Conservation (phyloP, 2,113 vertebrate species). For the Stegostoma tigrinum region DNA sequence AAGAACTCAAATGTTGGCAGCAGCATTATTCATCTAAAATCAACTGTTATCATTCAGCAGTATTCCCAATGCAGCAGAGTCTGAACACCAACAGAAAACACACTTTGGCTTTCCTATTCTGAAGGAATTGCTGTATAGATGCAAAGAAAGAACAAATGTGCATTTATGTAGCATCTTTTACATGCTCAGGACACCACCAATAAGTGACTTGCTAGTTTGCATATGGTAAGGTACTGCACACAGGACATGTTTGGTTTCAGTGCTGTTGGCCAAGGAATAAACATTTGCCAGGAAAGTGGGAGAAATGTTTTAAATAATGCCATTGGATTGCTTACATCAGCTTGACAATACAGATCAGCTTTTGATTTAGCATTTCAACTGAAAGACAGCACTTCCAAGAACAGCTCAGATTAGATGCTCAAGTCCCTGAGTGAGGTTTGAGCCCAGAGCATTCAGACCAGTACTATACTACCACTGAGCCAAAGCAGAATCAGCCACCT, state of each 20-base stretch:
- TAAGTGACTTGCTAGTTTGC: not conserved
- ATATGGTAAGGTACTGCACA: not conserved
- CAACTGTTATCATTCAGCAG: not conserved
- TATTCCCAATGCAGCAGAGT: not conserved
- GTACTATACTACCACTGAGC: not conserved
- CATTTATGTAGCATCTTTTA: not conserved
- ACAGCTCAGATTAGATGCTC: not conserved
- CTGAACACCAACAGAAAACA: not conserved
- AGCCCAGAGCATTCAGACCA: not conserved
- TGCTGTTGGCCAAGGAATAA: not conserved
- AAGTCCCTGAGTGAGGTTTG: not conserved
- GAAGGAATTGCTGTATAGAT: not conserved
- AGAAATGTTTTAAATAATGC: not conserved
- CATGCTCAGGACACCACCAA: not conserved
- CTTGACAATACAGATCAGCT: not conserved
- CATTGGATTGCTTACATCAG: not conserved
- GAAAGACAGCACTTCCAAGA: not conserved
- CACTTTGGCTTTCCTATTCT: not conserved
- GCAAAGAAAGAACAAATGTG: not conserved
- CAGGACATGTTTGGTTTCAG: no score
- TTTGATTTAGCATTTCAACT: not conserved
- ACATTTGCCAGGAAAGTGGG: not conserved
- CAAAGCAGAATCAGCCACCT: not conserved
- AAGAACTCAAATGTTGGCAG: not conserved
- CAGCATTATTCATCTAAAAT: not conserved